Evolutionary conservation across 92 coral and sea anemone genomes (phyloP).

Genomic region (Siderastrea siderea): DNA sequence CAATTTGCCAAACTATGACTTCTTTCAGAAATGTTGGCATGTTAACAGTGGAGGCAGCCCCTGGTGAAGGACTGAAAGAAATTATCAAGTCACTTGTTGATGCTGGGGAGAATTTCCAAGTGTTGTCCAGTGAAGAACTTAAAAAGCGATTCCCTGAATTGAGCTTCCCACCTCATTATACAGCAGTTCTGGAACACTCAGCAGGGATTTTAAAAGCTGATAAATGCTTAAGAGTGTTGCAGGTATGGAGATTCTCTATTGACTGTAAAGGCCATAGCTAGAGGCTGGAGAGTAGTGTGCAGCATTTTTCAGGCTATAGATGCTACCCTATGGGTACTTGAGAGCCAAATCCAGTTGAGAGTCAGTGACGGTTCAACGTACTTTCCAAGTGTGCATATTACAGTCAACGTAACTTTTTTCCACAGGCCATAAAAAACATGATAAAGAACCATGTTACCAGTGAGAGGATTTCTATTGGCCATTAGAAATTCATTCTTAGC

Average conservation of each 20-base stretch:
- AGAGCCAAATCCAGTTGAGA: no score
- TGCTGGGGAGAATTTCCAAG: slow-evolving; percentile 53
- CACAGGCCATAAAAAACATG: no score
- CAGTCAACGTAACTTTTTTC: no score
- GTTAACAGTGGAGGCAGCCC: slow-evolving; percentile 67
- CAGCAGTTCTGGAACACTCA: slow-evolving; percentile 64
- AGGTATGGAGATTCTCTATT: slow-evolving; percentile 25
- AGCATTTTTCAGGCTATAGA: no score
- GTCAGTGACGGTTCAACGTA: no score
- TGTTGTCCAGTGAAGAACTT: slow-evolving; percentile 52
- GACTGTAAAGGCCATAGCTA: no score
- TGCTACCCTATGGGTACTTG: no score
- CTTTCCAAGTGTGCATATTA: no score
- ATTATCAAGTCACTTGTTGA: slow-evolving; percentile 35
- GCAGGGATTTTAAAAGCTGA: slow-evolving; percentile 86
- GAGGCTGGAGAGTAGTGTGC: no score
- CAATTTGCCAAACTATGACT: background rate
- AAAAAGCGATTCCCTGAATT: slow-evolving; percentile 66
- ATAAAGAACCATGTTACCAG: no score
- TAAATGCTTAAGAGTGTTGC: slow-evolving; percentile 75
- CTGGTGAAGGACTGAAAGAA: slow-evolving; percentile 26
- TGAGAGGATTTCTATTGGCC: no score
- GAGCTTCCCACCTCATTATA: slow-evolving; percentile 50
- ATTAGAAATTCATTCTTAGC: no score
- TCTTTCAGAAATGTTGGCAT: slow-evolving; percentile 70